Base-by-base conservation (phyloP, 2,113 vertebrate genomes). In the Anhinga anhinga region DNA sequence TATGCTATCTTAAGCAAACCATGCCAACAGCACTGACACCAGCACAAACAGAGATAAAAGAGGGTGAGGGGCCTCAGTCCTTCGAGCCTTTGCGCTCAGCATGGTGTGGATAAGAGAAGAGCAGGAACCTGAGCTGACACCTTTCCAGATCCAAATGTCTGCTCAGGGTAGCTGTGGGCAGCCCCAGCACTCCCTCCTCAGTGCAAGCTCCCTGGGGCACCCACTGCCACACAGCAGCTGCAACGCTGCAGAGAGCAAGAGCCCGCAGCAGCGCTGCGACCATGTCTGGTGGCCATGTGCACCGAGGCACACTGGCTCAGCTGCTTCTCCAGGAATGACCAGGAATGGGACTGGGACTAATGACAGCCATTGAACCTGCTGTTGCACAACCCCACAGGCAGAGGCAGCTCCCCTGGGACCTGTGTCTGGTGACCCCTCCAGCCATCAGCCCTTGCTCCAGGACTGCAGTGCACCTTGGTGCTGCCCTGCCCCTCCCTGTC, bases 1-100 rank as follows among this genome's bases (percentile, higher is more conserved):
- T 86, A 63, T 67, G 23, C 61, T 86, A 67, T 86, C 80, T 90
- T 74, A 92, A 91, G 72, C 84, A 97, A 96, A 97, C 69, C 73
- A 23, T 19, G 80, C 65, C 91, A 88, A 49, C 30, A 86, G 76
- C 73, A 74, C 25, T 42, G 73, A 91, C 61, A 73, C 72, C 76
- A 84, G 45, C 5, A 15, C 82, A 93, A 87, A 88, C 45, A 79
- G 72, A 55, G 87, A 96, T 76, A 90, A 90, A 86, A 50, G 40
- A 83, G 59, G 55, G 52, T 1, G 20, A 81, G 72, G 69, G 86
- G 36, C 47, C 66, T 79, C 5, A 4, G 70, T 65, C 53, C 93
- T 82, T 36, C 36, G 52, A 93, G 74, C 49, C 58, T 36, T 82
- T 38, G 16, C 3, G 3, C 73, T 93, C 78, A 85, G 84, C 19